These are phyloP conservation scores for Uria aalge DNA, from an alignment of 2,113 vertebrate genomes.

Conservation along the genomic window DNA sequence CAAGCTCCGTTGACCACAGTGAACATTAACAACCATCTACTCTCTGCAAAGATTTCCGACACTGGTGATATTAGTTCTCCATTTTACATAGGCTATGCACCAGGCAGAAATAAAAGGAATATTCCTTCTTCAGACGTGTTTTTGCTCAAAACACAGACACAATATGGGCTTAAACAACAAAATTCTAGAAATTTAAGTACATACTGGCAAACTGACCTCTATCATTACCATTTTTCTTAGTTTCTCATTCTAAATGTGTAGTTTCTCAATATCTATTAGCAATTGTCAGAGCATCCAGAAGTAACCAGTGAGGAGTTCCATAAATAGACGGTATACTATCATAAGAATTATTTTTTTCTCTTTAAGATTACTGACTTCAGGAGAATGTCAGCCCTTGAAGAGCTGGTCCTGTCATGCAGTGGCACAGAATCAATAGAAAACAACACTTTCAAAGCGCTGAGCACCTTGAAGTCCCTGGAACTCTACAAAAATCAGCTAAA, in stretches of 20 bases:
- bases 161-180: neutral
- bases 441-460: conserved; percentile 75
- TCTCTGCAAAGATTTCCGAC: neutral
- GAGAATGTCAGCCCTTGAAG: conserved; percentile 73
- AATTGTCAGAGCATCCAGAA: neutral
- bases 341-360: neutral
- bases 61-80: neutral
- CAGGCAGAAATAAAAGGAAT: neutral
- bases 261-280: neutral
- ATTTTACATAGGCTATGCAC: neutral
- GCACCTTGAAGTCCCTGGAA: conserved; percentile 75
- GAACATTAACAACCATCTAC: neutral
- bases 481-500: conserved; percentile 83
- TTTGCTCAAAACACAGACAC: neutral
- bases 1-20: neutral
- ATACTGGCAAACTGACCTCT: neutral
- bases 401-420: conserved; percentile 78
- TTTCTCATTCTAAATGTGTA: neutral
- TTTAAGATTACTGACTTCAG: conserved; percentile 74
- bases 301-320: neutral
- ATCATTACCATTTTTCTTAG: neutral
- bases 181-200: neutral
- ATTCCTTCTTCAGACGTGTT: neutral
- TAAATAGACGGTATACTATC: neutral
- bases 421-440: conserved; percentile 78